Conservation (phyloP, 92 coral and sea anemone species). For the Hydrozoanthus gracilis region DNA sequence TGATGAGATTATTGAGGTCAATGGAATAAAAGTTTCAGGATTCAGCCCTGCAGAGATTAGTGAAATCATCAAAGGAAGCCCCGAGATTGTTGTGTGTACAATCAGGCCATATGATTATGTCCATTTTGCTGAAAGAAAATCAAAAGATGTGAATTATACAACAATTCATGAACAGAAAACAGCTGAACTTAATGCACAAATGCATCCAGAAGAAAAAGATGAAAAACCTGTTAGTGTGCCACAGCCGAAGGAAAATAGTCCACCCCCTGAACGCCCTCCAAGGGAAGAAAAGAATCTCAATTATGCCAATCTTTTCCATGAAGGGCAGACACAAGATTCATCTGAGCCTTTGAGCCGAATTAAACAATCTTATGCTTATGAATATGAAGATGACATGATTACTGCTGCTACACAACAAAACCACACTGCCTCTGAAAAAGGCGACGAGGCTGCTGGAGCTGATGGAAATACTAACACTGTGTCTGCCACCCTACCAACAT, state of each 20-base stretch:
- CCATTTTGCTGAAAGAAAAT: conserved; percentile 18
- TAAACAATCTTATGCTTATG: conserved; percentile 46
- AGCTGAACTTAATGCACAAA: conserved; percentile 35
- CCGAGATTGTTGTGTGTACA: conserved; percentile 85
- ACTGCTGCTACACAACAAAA: conserved; percentile 16
- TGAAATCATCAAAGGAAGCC: conserved; percentile 88
- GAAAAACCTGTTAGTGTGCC: background rate
- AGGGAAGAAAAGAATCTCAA: background rate
- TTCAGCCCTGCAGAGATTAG: conserved; percentile 85
- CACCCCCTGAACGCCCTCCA: conserved; percentile 19
- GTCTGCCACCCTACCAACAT: background rate
- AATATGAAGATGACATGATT: conserved; percentile 43
- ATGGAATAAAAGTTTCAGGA: conserved; percentile 86
- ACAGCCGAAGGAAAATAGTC: background rate
- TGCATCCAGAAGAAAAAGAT: background rate
- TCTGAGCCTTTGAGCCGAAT: conserved; percentile 14
- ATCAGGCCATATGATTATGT: conserved; percentile 75
- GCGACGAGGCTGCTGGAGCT: background rate
- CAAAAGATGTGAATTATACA: conserved; percentile 39
- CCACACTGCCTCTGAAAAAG: background rate
- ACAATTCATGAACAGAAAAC: conserved; percentile 52
- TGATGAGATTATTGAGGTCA: conserved; percentile 94
- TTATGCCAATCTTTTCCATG: background rate
- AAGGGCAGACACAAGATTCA: background rate
- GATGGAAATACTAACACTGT: background rate